Conservation (phyloP, 1,140 invertebrate species). For the Lordiphosa stackelbergi region DNA sequence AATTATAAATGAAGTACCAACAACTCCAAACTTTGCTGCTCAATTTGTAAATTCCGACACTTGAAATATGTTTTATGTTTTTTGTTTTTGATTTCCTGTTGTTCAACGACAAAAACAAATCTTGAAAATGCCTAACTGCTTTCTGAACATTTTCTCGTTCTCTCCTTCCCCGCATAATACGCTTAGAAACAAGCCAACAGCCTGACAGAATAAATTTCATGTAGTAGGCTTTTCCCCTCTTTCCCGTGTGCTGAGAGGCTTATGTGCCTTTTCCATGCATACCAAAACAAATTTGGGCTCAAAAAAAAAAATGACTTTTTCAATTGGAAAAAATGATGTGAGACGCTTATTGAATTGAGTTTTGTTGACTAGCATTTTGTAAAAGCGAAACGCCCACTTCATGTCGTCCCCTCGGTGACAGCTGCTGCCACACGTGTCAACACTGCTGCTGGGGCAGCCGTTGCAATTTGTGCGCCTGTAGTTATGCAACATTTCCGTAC, state of each 20-base stretch:
- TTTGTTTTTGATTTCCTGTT: no score
- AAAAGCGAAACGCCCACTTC: slow-evolving; percentile 9
- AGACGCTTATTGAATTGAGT: slow-evolving; percentile 65
- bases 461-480: slow-evolving; percentile 38
- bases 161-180: slow-evolving; percentile 39
- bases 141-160: background rate
- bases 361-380: slow-evolving; percentile 62
- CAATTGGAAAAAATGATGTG: slow-evolving; percentile 36
- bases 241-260: background rate
- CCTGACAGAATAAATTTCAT: slow-evolving; percentile 35
- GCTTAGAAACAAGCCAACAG: slow-evolving; percentile 48
- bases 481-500: slow-evolving; percentile 63
- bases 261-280: slow-evolving; percentile 6
- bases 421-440: slow-evolving; percentile 53
- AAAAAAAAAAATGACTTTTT: slow-evolving; percentile 5
- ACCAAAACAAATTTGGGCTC: slow-evolving; percentile 4
- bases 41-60: no score
- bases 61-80: no score
- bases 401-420: slow-evolving; percentile 28
- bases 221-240: slow-evolving; percentile 20
- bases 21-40: no score
- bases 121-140: slow-evolving; percentile 1
- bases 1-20: no score
- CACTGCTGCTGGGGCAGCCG: slow-evolving; percentile 29
- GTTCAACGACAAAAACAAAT: no score